phyloP scores from a whole-genome alignment of 1,140 invertebrate species.

The Radopholus similis region DNA sequence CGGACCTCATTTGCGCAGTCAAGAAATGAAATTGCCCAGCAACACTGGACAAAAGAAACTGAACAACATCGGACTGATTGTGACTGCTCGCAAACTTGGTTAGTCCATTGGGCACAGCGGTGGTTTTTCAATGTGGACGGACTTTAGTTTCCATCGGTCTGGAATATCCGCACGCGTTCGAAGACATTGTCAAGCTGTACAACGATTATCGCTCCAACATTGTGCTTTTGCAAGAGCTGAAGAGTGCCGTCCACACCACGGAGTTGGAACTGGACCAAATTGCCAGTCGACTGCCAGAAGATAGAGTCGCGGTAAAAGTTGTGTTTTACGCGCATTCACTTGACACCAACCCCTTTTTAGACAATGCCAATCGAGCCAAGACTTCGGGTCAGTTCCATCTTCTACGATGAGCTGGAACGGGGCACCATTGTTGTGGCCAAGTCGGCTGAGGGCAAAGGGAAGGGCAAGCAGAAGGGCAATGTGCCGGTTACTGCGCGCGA shows the following conservation, averaged over 20 bases:
- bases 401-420: slow-evolving; percentile 9
- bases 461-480: neutral
- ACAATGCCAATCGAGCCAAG: slow-evolving; percentile 5
- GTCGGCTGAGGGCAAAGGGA: slow-evolving; percentile 1
- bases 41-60: slow-evolving; percentile 49
- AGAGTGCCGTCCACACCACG: slow-evolving; percentile 36
- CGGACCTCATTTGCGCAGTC: slow-evolving; percentile 45
- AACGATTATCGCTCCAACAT: slow-evolving; percentile 44
- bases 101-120: neutral
- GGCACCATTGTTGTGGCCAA: neutral
- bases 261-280: slow-evolving; percentile 28
- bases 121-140: neutral
- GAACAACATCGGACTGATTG: slow-evolving; percentile 33
- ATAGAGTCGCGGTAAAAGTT: slow-evolving; percentile 22
- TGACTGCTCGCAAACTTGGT: slow-evolving; percentile 33
- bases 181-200: slow-evolving; percentile 39
- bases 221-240: slow-evolving; percentile 40
- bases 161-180: slow-evolving; percentile 29
- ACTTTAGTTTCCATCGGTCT: slow-evolving; percentile 15
- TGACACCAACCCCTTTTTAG: too few relatives aligned
- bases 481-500: slow-evolving; percentile 6
- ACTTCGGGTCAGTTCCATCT: slow-evolving; percentile 7
- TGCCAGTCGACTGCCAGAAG: slow-evolving; percentile 7
- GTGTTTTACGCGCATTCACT: too few relatives aligned
- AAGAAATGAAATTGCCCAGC: slow-evolving; percentile 48